phyloP scores from a whole-genome alignment of 2,113 vertebrate genomes.

The Centropus unirufus region DNA sequence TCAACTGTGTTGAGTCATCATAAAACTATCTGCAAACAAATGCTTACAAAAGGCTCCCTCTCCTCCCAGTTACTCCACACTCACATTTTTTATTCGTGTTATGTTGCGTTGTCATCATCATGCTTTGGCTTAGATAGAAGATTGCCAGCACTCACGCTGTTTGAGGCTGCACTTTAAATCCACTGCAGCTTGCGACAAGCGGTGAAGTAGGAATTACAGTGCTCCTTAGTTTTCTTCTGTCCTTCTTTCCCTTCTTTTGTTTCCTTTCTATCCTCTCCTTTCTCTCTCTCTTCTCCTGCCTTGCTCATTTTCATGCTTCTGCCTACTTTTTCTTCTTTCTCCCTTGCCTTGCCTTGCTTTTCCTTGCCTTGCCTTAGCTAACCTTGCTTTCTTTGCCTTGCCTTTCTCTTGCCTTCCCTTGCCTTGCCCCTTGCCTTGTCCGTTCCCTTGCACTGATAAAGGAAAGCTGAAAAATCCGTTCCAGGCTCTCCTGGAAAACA shows the following conservation, averaged over 20 bases:
- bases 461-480: not conserved
- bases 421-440: not conserved
- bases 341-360: not conserved
- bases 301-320: not conserved
- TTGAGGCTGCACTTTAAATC: conserved; percentile 10
- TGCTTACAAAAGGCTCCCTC: not conserved
- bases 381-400: too few relatives aligned
- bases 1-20: conserved; percentile 1
- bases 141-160: not conserved
- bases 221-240: not conserved
- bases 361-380: not conserved
- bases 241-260: too few relatives aligned
- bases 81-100: not conserved
- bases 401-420: not conserved
- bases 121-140: not conserved
- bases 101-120: not conserved
- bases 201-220: not conserved
- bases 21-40: conserved; percentile 39
- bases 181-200: not conserved
- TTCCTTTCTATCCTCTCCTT: too few relatives aligned
- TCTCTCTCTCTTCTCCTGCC: not conserved
- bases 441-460: not conserved
- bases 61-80: not conserved
- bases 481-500: not conserved
- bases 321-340: not conserved